Evolutionary conservation across 2,797 vertebrate genomes (phyloP), one percentile per base, ranked within the genome.

Genomic region (Lycodopsis pacificus): DNA sequence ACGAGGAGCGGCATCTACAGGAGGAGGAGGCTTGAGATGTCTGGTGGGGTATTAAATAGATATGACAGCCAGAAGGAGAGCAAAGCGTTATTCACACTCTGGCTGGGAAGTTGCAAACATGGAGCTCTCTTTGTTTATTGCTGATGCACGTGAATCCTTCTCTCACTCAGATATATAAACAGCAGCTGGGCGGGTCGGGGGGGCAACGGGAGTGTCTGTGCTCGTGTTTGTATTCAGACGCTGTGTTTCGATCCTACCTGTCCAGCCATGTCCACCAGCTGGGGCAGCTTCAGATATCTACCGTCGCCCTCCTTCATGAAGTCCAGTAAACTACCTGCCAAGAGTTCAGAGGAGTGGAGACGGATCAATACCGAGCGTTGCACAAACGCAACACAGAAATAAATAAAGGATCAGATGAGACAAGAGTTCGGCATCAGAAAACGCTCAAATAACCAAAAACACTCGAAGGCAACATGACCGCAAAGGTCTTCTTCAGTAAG

Each of bases 261-360:
- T 85, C 97, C 97, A 83, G 97, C 98, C 98, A 99, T 99, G 90
- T 99, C 98, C 11, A 99, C 97, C 88, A 99, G 94, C 79, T 99
- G 97, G 11, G 98, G 98, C 85, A 99, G 96, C 90, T 99, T 99
- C 93, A 99, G 94, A 85, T 96, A 96, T 83, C 97, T 98, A 19
- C 98, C 98, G 74, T 99, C 97, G 62, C 97, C 98, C 90, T 99
- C 98, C 89, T 99, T 99, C 82, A 99, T 95, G 91, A 98, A 99
- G 91, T 99, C 98, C 91, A 99, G 90, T 80, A 99, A 96, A 92
- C 98, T 99, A 77, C 98, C 98, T 99, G 91, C 46, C 15, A 40
- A 53, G 57, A 76, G 67, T 56, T 58, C 2, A 77, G 25, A 70
- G 57, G 32, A 13, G 72, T 80, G 44, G 62, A 15, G 59, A 34